Percentiles rank a stretch among this genome's conserved stretches.
Conservation (phyloP, 2,797 vertebrate genomes). For the Numenius phaeopus region DNA sequence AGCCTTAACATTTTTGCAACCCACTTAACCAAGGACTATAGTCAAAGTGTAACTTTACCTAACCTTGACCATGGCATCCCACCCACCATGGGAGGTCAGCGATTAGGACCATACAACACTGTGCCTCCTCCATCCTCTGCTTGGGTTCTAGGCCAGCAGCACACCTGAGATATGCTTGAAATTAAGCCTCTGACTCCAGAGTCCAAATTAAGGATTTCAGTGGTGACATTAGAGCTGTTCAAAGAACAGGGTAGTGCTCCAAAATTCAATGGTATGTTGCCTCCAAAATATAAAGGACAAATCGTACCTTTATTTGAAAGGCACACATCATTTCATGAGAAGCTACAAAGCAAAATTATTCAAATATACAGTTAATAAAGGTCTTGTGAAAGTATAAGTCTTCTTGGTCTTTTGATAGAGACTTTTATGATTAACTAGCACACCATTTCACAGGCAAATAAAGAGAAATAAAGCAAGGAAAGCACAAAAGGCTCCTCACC, state of each 20-base stretch:
- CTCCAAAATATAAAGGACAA: not conserved
- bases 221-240: not conserved
- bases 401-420: not conserved
- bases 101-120: not conserved
- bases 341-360: not conserved
- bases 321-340: not conserved
- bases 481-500: not conserved
- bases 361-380: not conserved
- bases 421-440: not conserved
- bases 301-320: not conserved
- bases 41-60: not conserved
- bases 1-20: not conserved
- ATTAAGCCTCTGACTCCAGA: not conserved
- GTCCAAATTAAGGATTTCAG: not conserved
- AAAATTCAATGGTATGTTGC: rapidly evolving
- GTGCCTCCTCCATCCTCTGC: not conserved
- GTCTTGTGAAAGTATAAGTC: not conserved
- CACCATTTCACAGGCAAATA: not conserved
- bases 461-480: not conserved
- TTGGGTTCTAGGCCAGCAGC: not conserved
- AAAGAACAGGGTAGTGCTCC: not conserved
- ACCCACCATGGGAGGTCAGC: rapidly evolving
- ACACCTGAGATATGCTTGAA: not conserved
- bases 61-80: not conserved
- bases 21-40: not conserved